Percentiles rank a stretch among this genome's conserved stretches.
These are phyloP conservation scores for Adelosebastes latens DNA, from an alignment of 2,797 vertebrate species.

Conservation along the genomic window DNA sequence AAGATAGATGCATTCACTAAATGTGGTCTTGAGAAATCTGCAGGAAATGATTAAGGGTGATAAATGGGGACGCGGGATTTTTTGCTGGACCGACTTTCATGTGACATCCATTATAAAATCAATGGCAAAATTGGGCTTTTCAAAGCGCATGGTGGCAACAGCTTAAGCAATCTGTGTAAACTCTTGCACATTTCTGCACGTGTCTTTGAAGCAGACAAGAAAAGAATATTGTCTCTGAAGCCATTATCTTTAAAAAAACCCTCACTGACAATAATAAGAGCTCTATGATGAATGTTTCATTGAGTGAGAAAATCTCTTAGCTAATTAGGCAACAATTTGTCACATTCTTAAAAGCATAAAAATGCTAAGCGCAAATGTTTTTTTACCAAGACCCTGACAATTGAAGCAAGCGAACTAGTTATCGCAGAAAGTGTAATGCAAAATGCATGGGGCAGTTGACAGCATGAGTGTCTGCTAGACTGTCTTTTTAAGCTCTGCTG, in stretches of 20 bases:
- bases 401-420: conserved; percentile 19
- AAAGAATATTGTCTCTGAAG: conserved; percentile 27
- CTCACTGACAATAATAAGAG: conserved; percentile 22
- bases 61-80: conserved; percentile 72
- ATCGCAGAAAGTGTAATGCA: conserved; percentile 25
- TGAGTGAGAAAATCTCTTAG: neutral
- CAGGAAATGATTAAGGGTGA: conserved; percentile 86
- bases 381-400: conserved; percentile 14
- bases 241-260: conserved; percentile 31
- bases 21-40: conserved; percentile 83
- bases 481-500: neutral
- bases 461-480: neutral
- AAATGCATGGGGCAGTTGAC: conserved; percentile 18
- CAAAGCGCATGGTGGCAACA: conserved; percentile 14
- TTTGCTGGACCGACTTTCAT: conserved; percentile 60
- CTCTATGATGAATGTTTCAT: conserved; percentile 58
- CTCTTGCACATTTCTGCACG: neutral
- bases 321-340: conserved; percentile 55
- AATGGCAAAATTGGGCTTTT: conserved; percentile 44
- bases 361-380: conserved; percentile 19
- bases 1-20: conserved; percentile 85
- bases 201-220: conserved; percentile 16
- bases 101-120: conserved; percentile 74
- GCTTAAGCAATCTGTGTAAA: conserved; percentile 16
- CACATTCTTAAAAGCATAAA: conserved; percentile 39